Base-by-base conservation (phyloP, 2,797 vertebrate species). In the Neomorphus geoffroyi region DNA sequence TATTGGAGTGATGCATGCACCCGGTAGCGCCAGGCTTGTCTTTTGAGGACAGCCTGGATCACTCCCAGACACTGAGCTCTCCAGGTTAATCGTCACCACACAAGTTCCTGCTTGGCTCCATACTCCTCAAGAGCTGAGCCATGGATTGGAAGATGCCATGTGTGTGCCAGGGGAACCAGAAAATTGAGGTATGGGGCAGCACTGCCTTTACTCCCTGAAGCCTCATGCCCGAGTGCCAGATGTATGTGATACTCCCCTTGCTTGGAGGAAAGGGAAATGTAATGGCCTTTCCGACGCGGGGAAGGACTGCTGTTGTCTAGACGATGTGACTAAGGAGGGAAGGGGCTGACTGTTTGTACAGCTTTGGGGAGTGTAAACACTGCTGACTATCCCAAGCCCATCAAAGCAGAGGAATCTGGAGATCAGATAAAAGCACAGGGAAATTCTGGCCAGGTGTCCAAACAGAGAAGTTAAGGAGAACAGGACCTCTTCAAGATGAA, bases 291-390 rank as follows among this genome's bases (percentile, higher is more conserved):
- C 88, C 33, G 41, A 73, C n/a, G 1, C 5, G 50, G 91, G 93
- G 85, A 81, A 92, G 70, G 88, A 62, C 65, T 5, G 48, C 73
- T 8, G 37, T 27, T 75, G 93, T 97, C 97, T 96, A 96, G 93
- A 97, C 87, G 7, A 80, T 45, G 67, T 86, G 92, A 96, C 94
- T 96, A 48, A 96, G 85, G 80, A 88, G 92, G 92, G 93, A 94
- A 94, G 56, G 56, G 53, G 54, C 64, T 11, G 24, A 67, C 53
- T 95, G 86, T 96, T 96, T 96, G 94, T 86, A 92, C 83, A 93
- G 82, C 96, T 95, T 93, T 81, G 73, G 90, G 73, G 88, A 96
- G 71, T 30, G 79, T 94, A 96, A 96, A 96, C 86, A 96, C 35
- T 23, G 69, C 56, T 1, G 48, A 35, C 85, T 62, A 71, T 81